Conservation (phyloP, 2,888 invertebrate species). For the Theristus sp. region DNA sequence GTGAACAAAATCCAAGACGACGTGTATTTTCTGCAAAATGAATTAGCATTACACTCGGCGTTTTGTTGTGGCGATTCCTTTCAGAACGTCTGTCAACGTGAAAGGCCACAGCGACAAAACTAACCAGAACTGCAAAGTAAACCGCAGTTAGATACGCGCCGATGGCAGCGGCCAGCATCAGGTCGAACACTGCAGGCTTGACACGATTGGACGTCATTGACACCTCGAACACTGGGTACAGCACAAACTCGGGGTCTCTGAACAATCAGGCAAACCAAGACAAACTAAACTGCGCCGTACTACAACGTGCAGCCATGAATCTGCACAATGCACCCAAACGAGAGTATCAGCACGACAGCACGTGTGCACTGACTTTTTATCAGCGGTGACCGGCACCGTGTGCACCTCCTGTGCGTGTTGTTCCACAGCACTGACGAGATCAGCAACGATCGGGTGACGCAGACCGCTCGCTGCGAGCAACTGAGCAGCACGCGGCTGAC, state of each 20-base stretch:
- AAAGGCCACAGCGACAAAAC: too few relatives aligned
- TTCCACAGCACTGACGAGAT: conserved; percentile 3
- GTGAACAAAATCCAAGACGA: background rate
- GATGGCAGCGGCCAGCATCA: conserved; percentile 70
- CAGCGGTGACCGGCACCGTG: conserved; percentile 4
- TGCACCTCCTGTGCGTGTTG: conserved; percentile 7
- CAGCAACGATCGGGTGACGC: conserved; percentile 3
- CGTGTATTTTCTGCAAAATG: too few relatives aligned
- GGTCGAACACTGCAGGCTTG: conserved; percentile 91
- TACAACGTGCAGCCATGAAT: too few relatives aligned
- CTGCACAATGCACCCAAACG: too few relatives aligned
- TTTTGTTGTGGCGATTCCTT: too few relatives aligned
- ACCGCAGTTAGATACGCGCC: conserved; percentile 60
- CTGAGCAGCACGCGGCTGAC: conserved; percentile 55
- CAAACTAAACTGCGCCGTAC: too few relatives aligned
- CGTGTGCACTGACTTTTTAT: conserved; percentile 10
- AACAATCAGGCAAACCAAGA: conserved; percentile 5
- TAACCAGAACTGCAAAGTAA: conserved; percentile 48
- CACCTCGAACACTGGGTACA: conserved; percentile 63
- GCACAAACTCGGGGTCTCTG: conserved; percentile 74
- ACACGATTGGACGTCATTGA: conserved; percentile 74
- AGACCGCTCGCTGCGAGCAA: conserved; percentile 39
- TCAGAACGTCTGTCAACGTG: too few relatives aligned
- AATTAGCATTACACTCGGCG: too few relatives aligned
- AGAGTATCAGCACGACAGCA: too few relatives aligned